Conservation (phyloP, 2,797 vertebrate species). For the Sciaenops ocellatus region DNA sequence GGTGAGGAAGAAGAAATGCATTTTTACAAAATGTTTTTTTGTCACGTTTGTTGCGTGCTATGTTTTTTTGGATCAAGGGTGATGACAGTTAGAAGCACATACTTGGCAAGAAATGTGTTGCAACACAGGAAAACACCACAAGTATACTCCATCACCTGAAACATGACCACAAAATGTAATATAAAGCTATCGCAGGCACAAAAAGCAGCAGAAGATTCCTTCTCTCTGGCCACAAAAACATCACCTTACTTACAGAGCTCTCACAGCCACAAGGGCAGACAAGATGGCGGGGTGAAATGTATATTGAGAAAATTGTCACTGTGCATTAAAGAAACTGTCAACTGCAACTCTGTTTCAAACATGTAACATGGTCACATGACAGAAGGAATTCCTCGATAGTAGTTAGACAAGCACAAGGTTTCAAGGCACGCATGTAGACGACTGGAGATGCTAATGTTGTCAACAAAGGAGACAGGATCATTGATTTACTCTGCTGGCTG, state of each 20-base stretch:
- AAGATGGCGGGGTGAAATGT: background rate
- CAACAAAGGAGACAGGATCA: constrained; percentile 35
- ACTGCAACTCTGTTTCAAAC: background rate
- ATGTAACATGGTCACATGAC: background rate
- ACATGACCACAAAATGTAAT: background rate
- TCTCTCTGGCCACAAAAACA: background rate
- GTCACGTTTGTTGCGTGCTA: background rate
- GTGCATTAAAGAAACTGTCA: background rate
- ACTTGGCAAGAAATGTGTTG: background rate
- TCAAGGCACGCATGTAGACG: constrained; percentile 7
- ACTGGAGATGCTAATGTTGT: constrained; percentile 44
- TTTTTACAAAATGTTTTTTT: background rate
- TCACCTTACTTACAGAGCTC: background rate
- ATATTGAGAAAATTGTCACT: background rate
- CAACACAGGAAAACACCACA: too few relatives aligned
- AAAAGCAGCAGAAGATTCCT: background rate
- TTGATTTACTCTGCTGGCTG: constrained; percentile 55
- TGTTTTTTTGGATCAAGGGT: background rate
- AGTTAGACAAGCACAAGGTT: background rate
- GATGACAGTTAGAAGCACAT: background rate
- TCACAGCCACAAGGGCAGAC: background rate
- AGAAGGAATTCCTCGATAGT: constrained; percentile 29
- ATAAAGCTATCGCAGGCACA: background rate
- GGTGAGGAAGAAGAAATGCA: background rate
- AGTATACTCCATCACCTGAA: background rate